Evolutionary conservation across 2,113 vertebrate species (phyloP).

Genomic region (Colaptes auratus): DNA sequence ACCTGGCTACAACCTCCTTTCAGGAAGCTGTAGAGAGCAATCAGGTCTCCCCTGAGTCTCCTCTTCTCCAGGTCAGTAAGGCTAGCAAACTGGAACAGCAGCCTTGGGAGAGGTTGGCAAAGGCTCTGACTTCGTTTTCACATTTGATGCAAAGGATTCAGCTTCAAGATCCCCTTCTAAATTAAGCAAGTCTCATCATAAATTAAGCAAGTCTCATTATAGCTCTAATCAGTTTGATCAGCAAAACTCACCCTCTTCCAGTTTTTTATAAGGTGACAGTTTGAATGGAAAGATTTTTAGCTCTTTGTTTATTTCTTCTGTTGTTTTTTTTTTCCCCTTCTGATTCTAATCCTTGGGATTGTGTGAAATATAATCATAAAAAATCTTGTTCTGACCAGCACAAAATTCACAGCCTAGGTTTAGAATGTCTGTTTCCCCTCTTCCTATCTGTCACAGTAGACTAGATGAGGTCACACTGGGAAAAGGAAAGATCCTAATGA

Average conservation of each 20-base stretch:
- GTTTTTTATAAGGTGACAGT: background rate
- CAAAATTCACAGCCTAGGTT: background rate
- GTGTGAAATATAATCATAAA: background rate
- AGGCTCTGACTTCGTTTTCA: background rate
- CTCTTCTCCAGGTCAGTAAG: background rate
- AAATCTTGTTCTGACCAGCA: background rate
- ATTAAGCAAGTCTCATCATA: background rate
- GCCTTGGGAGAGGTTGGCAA: background rate
- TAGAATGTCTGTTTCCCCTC: background rate
- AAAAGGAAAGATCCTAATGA: conserved; percentile 16
- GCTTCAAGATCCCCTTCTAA: background rate
- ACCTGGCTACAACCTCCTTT: too few relatives aligned
- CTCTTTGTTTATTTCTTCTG: too few relatives aligned
- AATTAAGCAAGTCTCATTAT: background rate
- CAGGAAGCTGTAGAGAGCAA: too few relatives aligned
- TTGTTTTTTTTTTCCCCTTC: too few relatives aligned
- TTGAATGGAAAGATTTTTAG: background rate
- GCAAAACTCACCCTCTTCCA: background rate
- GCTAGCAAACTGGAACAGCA: background rate
- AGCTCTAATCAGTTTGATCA: background rate
- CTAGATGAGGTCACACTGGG: background rate
- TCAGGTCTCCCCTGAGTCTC: too few relatives aligned
- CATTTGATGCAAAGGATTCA: background rate
- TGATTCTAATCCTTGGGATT: background rate
- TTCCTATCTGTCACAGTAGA: conserved; percentile 6